phyloP scores from a whole-genome alignment of 2,797 vertebrate species.

The Poecilia picta region DNA sequence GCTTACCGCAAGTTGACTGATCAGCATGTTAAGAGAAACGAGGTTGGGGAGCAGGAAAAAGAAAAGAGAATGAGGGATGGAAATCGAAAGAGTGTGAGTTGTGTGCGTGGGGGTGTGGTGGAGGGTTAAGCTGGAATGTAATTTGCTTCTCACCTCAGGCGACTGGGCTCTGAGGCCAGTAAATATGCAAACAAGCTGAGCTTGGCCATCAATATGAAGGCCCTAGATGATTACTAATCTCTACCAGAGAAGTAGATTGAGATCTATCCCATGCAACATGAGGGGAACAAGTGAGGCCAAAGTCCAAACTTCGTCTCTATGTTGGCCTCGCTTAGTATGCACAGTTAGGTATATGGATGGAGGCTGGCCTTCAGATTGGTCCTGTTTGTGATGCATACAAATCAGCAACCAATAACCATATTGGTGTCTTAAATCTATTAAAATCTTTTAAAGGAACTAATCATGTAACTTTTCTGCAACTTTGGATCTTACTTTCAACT shows the following conservation, averaged over 20 bases:
- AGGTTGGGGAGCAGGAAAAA: slow-evolving; percentile 50
- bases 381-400: slow-evolving; percentile 49
- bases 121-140: slow-evolving; percentile 82
- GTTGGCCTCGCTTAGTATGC: slow-evolving; percentile 41
- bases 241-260: slow-evolving; percentile 71
- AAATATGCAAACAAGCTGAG: slow-evolving; percentile 85
- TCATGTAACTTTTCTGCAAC: slow-evolving; percentile 54
- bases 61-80: slow-evolving; percentile 64
- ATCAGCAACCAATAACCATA: slow-evolving; percentile 28
- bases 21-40: slow-evolving; percentile 82
- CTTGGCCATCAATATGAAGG: slow-evolving; percentile 83
- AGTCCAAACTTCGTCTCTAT: slow-evolving; percentile 59
- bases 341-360: slow-evolving; percentile 39
- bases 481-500: slow-evolving; percentile 49
- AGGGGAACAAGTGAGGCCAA: slow-evolving; percentile 44
- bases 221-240: slow-evolving; percentile 84
- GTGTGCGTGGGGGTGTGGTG: slow-evolving; percentile 66
- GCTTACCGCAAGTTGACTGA: slow-evolving; percentile 80
- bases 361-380: slow-evolving; percentile 52
- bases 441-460: slow-evolving; percentile 8
- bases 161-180: slow-evolving; percentile 81
- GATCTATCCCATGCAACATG: slow-evolving; percentile 61
- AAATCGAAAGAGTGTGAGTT: slow-evolving; percentile 75
- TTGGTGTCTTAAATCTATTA: slow-evolving; percentile 8
- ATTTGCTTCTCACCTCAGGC: slow-evolving; percentile 86